phyloP scores from a whole-genome alignment of 2,888 invertebrate species.

The Euproctis similis region DNA sequence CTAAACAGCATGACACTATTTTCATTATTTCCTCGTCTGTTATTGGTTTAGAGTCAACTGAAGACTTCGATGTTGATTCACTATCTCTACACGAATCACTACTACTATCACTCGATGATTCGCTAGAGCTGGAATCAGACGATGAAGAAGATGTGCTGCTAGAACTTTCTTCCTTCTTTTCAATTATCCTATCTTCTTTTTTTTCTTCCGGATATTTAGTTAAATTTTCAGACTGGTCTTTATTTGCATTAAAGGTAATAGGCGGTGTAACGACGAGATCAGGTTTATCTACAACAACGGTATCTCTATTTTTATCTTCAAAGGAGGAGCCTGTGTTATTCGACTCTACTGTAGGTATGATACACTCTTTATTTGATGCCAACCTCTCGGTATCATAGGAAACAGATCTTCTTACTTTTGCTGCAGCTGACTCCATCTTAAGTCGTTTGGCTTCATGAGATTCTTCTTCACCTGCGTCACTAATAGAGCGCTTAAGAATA shows the following conservation, averaged over 20 bases:
- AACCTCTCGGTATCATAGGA: constrained; percentile 62
- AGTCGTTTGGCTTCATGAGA: constrained; percentile 54
- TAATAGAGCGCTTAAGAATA: constrained; percentile 64
- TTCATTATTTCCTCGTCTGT: constrained; percentile 73
- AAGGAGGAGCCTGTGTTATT: constrained; percentile 14
- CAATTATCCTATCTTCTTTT: constrained; percentile 27
- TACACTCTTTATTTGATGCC: constrained; percentile 36
- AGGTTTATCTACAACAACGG: constrained; percentile 13
- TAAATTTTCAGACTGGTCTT: constrained; percentile 21
- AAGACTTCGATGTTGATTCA: constrained; percentile 62
- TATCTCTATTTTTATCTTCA: constrained; percentile 16
- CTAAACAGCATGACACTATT: constrained; percentile 81
- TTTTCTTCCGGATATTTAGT: constrained; percentile 22
- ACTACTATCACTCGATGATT: constrained; percentile 68
- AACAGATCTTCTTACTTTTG: constrained; percentile 61
- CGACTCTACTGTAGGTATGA: constrained; percentile 18
- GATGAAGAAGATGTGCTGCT: constrained; percentile 61
- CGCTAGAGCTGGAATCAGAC: constrained; percentile 75
- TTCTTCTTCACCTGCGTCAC: constrained; percentile 64
- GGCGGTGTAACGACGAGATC: constrained; percentile 8
- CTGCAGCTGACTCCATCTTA: constrained; percentile 60
- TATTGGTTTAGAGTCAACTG: constrained; percentile 50
- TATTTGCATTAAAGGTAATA: constrained; percentile 8
- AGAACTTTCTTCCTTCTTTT: constrained; percentile 49
- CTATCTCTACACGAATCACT: constrained; percentile 73